These are phyloP conservation scores for Apodemia mormo DNA, from an alignment of 2,888 invertebrate genomes.

Conservation along the genomic window DNA sequence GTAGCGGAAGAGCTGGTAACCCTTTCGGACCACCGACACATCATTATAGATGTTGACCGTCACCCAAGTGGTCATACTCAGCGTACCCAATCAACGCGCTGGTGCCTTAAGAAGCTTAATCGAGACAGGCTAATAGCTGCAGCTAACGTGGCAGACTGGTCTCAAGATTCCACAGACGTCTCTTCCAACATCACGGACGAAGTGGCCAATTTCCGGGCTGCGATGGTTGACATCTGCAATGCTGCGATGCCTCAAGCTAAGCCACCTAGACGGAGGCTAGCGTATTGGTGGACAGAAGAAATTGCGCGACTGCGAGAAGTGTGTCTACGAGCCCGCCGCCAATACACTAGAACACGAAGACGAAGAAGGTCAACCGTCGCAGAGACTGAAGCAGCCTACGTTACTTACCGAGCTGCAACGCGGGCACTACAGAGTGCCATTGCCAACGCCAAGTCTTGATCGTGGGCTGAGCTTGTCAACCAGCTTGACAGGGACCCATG, in stretches of 20 bases:
- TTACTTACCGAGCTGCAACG: too few relatives aligned
- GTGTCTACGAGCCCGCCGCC: too few relatives aligned
- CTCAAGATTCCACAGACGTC: background rate
- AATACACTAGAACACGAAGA: too few relatives aligned
- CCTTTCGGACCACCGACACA: slow-evolving; percentile 21
- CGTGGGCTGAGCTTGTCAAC: background rate
- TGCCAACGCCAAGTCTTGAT: too few relatives aligned
- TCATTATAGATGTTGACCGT: too few relatives aligned
- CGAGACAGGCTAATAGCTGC: slow-evolving; percentile 20
- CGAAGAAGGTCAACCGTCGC: too few relatives aligned
- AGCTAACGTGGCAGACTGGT: slow-evolving; percentile 26
- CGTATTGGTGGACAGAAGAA: slow-evolving; percentile 31
- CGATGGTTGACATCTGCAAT: slow-evolving; percentile 29
- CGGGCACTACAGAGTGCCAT: too few relatives aligned
- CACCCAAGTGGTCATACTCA: too few relatives aligned
- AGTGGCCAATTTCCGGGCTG: slow-evolving; percentile 19
- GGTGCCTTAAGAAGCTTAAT: slow-evolving; percentile 27
- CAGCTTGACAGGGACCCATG: slow-evolving; percentile 23
- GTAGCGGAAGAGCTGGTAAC: background rate
- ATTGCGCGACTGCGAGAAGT: too few relatives aligned
- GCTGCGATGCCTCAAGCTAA: slow-evolving; percentile 26
- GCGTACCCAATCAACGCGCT: slow-evolving; percentile 19
- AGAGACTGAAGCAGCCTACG: too few relatives aligned
- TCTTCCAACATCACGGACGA: slow-evolving; percentile 20
- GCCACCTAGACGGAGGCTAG: background rate